Evolutionary conservation across 1,140 invertebrate genomes (phyloP).

Genomic region (Caerostris extrusa): DNA sequence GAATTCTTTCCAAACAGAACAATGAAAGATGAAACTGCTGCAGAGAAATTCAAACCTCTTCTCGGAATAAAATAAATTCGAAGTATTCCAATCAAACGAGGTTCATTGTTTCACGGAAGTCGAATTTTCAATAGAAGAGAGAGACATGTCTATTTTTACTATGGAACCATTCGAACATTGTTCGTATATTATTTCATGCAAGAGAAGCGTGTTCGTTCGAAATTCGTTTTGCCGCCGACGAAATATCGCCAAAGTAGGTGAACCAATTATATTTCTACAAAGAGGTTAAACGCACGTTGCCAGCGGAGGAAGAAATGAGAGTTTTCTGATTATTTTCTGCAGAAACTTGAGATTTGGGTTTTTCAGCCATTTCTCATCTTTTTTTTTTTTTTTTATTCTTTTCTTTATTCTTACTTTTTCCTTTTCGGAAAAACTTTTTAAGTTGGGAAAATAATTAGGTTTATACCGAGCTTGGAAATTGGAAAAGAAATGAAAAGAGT

Average conservation of each 20-base stretch:
- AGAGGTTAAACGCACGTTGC: background rate
- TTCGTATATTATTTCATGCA: background rate
- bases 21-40: too few relatives aligned
- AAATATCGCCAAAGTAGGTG: slow-evolving; percentile 6
- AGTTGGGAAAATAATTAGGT: background rate
- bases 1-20: too few relatives aligned
- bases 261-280: slow-evolving; percentile 1
- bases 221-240: background rate
- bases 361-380: too few relatives aligned
- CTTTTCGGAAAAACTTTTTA: background rate
- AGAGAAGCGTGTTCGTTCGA: background rate
- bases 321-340: background rate
- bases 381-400: background rate
- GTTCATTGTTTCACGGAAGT: slow-evolving; percentile 19
- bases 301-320: background rate
- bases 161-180: background rate
- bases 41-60: background rate
- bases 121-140: background rate
- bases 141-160: background rate
- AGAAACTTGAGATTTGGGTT: background rate
- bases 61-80: background rate
- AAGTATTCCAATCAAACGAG: background rate
- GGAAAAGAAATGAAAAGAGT: background rate
- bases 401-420: background rate
- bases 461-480: background rate